phyloP scores from a whole-genome alignment of 2,888 invertebrate genomes.

The Microplitis manilae region DNA sequence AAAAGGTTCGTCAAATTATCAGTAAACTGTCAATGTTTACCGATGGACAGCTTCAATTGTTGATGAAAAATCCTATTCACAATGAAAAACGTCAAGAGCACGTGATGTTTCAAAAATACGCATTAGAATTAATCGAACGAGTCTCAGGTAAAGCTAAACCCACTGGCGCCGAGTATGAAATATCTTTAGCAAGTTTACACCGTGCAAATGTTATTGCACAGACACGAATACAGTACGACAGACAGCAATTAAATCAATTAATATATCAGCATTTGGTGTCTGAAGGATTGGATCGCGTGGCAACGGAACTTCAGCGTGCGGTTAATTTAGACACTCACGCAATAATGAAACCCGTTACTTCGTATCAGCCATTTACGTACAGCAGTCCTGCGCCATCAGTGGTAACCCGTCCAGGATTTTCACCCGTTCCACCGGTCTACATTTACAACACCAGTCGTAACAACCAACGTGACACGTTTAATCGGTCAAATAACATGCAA shows the following conservation, averaged over 20 bases:
- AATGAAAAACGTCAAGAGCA: slow-evolving; percentile 97
- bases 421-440: slow-evolving; percentile 67
- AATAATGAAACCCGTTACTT: slow-evolving; percentile 66
- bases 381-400: slow-evolving; percentile 60
- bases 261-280: slow-evolving; percentile 89
- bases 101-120: slow-evolving; percentile 95
- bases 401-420: slow-evolving; percentile 61
- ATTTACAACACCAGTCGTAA: slow-evolving; percentile 65
- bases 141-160: slow-evolving; percentile 93
- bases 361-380: slow-evolving; percentile 67
- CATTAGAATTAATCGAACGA: slow-evolving; percentile 89
- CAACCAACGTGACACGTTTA: slow-evolving; percentile 58
- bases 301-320: slow-evolving; percentile 83
- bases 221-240: slow-evolving; percentile 95
- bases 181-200: slow-evolving; percentile 91
- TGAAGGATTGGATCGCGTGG: slow-evolving; percentile 83
- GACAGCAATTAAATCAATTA: slow-evolving; percentile 91
- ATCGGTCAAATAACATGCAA: slow-evolving; percentile 52
- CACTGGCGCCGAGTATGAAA: slow-evolving; percentile 83
- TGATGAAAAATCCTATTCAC: slow-evolving; percentile 97
- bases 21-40: slow-evolving; percentile 95
- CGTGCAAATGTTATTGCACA: slow-evolving; percentile 96
- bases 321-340: slow-evolving; percentile 79
- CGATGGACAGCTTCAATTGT: slow-evolving; percentile 90
- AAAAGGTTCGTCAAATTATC: slow-evolving; percentile 94